phyloP scores from a whole-genome alignment of 2,888 invertebrate genomes.

The Camptogramma bilineatum region DNA sequence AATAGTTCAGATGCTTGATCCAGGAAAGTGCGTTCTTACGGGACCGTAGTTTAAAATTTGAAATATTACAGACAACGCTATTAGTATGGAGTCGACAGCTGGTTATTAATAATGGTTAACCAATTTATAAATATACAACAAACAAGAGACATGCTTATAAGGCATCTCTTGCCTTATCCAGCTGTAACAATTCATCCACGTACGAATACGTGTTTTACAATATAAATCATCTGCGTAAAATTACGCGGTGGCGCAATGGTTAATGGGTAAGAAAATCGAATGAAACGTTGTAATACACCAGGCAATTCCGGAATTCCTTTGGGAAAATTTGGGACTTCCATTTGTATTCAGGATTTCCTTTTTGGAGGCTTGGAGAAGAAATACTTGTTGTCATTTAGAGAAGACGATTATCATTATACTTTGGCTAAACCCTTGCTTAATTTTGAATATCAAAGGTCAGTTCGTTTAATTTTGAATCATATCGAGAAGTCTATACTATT shows the following conservation, averaged over 20 bases:
- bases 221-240: conserved; percentile 27
- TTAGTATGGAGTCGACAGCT: background rate
- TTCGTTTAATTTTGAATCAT: no score
- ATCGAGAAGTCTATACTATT: no score
- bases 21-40: no score
- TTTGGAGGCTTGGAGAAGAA: background rate
- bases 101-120: background rate
- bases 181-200: conserved; percentile 12
- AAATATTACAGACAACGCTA: background rate
- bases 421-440: no score
- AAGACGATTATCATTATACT: no score
- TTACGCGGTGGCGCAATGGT: conserved; percentile 15
- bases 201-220: conserved; percentile 10
- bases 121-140: background rate
- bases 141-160: conserved; percentile 3
- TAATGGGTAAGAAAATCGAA: conserved; percentile 16
- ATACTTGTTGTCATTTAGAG: background rate
- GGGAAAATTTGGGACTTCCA: background rate
- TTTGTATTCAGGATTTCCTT: background rate
- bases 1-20: no score
- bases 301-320: background rate
- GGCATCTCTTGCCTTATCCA: conserved; percentile 19
- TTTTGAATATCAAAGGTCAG: no score
- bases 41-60: no score
- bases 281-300: conserved; percentile 7